Evolutionary conservation across 2,797 vertebrate genomes (phyloP).

Genomic region (Chlorospingus semifuscus): DNA sequence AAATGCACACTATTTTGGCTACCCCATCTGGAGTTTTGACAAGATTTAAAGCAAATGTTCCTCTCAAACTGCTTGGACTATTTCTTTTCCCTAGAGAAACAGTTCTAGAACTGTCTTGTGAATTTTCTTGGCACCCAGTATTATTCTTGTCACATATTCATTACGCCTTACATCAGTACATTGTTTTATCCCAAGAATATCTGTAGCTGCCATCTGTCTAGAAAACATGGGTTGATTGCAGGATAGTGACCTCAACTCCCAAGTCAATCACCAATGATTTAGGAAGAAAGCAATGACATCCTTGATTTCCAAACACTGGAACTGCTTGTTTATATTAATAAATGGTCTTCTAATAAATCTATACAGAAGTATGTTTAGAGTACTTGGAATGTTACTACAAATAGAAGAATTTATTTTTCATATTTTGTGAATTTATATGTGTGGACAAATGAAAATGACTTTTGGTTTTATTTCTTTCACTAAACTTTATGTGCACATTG

Average conservation of each 20-base stretch:
- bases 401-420: neutral
- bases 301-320: neutral
- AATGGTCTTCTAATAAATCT: neutral
- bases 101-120: neutral
- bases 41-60: neutral
- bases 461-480: neutral
- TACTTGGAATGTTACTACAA: neutral
- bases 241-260: neutral
- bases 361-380: neutral
- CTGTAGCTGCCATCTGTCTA: conserved; percentile 17
- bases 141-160: conserved; percentile 10
- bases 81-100: neutral
- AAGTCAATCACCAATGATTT: neutral
- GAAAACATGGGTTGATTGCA: neutral
- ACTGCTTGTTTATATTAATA: neutral
- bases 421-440: neutral
- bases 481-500: neutral
- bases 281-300: neutral
- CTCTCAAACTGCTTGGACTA: neutral
- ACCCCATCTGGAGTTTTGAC: neutral
- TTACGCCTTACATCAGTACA: conserved; percentile 24
- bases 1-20: neutral
- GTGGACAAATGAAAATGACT: neutral
- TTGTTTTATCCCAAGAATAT: conserved; percentile 39
- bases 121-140: conserved; percentile 18